Conservation (phyloP, 2,888 invertebrate genomes). For the Eumerus sabulonum region DNA sequence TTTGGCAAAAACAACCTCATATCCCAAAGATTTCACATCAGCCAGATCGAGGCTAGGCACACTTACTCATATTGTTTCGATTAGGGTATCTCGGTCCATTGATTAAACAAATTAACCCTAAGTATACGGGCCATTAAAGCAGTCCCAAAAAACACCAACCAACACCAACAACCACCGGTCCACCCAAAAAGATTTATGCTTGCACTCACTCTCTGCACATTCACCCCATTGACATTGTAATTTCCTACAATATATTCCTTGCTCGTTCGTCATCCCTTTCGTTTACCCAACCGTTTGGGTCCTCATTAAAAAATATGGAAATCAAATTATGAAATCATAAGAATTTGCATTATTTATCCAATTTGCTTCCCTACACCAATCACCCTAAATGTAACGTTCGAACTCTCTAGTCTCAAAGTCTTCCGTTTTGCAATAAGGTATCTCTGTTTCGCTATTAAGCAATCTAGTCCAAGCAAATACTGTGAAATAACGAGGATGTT, state of each 20-base stretch:
- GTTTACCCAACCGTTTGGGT: conserved; percentile 52
- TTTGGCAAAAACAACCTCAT: neutral
- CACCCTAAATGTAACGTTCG: neutral
- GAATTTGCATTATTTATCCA: conserved; percentile 69
- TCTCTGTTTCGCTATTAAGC: conserved; percentile 26
- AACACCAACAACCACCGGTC: conserved; percentile 1
- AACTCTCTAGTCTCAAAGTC: neutral
- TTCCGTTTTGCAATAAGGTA: neutral
- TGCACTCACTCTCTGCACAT: neutral
- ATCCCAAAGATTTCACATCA: conserved; percentile 6
- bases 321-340: conserved; percentile 67
- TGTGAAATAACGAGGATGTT: conserved; percentile 61
- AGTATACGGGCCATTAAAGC: conserved; percentile 61
- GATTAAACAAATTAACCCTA: conserved; percentile 63
- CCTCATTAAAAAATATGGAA: conserved; percentile 68
- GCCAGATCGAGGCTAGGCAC: neutral
- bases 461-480: conserved; percentile 41
- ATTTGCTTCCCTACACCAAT: conserved; percentile 36
- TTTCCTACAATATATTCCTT: too few relatives aligned
- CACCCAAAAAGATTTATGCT: conserved; percentile 1
- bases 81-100: conserved; percentile 48
- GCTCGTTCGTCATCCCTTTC: conserved; percentile 37
- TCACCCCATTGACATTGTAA: conserved; percentile 16
- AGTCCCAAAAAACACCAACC: conserved; percentile 31
- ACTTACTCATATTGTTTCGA: conserved; percentile 23